phyloP scores from a whole-genome alignment of 2,888 invertebrate genomes.

The Aphrophora alni region DNA sequence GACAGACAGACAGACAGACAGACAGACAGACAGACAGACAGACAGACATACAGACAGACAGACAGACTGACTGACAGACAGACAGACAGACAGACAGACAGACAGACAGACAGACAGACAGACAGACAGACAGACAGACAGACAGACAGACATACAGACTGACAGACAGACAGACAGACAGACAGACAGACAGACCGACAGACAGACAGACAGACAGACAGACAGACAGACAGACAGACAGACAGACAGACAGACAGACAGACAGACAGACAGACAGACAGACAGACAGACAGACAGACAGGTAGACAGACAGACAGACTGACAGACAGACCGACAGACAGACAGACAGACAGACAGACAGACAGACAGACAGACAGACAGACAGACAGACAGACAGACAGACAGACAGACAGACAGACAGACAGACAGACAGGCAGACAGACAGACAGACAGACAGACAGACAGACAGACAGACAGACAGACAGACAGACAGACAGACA shows the following conservation, averaged over 20 bases:
- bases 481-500: constrained; percentile 40
- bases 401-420: constrained; percentile 2
- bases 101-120: constrained; percentile 39
- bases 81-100: constrained; percentile 32
- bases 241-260: too few species aligned
- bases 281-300: too few species aligned
- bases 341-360: constrained; percentile 12
- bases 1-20: constrained; percentile 35
- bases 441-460: constrained; percentile 24
- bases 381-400: constrained; percentile 32
- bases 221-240: constrained; percentile 25
- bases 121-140: constrained; percentile 22
- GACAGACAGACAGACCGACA: too few species aligned
- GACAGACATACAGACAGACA: too few species aligned
- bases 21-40: constrained; percentile 28
- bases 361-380: not conserved
- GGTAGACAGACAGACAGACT: too few species aligned
- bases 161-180: constrained; percentile 22
- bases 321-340: not conserved
- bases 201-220: too few species aligned
- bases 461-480: constrained; percentile 36
- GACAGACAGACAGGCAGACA: too few species aligned
- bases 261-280: constrained; percentile 3
- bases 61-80: constrained; percentile 35
- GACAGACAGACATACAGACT: too few species aligned